phyloP scores from a whole-genome alignment of 2,113 vertebrate genomes.

The Myotis davidii region DNA sequence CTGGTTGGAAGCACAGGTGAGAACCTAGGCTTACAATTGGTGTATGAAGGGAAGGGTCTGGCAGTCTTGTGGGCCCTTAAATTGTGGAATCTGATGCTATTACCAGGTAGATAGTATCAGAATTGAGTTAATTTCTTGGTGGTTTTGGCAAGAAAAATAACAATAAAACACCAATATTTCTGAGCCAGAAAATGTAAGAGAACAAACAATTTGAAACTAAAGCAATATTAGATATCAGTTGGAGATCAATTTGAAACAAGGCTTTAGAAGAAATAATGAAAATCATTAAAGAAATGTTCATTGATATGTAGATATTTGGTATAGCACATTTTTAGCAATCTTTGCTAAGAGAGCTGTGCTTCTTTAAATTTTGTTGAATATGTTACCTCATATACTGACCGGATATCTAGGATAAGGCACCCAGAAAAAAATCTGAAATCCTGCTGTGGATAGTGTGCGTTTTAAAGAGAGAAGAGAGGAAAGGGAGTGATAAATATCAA shows the following conservation, averaged over 20 bases:
- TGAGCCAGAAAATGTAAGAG: neutral
- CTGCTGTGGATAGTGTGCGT: neutral
- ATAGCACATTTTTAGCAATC: neutral
- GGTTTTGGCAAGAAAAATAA: neutral
- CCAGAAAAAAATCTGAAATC: neutral
- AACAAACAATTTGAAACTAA: neutral
- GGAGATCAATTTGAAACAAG: neutral
- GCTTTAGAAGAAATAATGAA: neutral
- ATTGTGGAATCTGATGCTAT: neutral
- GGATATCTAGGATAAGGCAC: neutral
- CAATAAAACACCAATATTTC: neutral
- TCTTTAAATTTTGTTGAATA: neutral
- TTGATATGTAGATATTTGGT: neutral
- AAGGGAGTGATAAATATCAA: too few species aligned
- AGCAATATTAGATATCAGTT: neutral
- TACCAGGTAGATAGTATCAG: neutral
- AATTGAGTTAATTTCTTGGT: neutral
- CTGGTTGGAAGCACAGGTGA: neutral
- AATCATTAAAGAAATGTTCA: neutral
- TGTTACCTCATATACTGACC: neutral
- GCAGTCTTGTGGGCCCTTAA: neutral
- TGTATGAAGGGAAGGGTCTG: neutral
- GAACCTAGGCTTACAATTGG: neutral
- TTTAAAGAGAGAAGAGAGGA: too few species aligned
- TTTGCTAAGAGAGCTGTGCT: neutral